Evolutionary conservation across 2,113 vertebrate genomes (phyloP).

Genomic region (Haplochromis vanheusdeni): DNA sequence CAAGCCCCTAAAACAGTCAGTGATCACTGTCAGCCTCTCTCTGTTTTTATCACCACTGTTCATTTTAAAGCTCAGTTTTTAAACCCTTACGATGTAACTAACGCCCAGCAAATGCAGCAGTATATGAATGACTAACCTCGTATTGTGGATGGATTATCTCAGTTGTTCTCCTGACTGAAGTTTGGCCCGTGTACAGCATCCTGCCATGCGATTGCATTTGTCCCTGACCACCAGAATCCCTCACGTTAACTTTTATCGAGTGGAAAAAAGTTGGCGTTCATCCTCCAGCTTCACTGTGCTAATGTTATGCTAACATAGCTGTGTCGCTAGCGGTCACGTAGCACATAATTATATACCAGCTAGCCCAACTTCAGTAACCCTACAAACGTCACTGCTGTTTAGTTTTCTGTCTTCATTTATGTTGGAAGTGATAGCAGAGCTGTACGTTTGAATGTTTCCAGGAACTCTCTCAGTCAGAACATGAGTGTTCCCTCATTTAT

Average conservation of each 20-base stretch:
- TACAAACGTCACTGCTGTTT: background rate
- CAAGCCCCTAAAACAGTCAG: background rate
- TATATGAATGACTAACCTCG: fast-evolving
- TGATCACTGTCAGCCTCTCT: background rate
- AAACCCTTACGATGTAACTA: fast-evolving
- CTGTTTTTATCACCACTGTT: background rate
- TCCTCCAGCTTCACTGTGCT: fast-evolving
- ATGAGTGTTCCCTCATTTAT: background rate
- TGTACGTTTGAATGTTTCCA: background rate
- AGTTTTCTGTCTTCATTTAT: background rate
- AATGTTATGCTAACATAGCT: fast-evolving
- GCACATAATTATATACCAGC: fast-evolving
- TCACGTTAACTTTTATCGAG: fast-evolving
- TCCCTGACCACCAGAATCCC: fast-evolving
- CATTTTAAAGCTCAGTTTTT: fast-evolving
- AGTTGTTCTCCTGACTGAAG: background rate
- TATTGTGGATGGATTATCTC: fast-evolving
- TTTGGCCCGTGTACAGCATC: fast-evolving
- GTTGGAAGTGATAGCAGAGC: fast-evolving
- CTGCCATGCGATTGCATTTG: fast-evolving
- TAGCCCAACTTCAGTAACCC: background rate
- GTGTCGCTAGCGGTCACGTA: fast-evolving
- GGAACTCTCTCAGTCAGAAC: background rate
- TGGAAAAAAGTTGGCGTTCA: fast-evolving
- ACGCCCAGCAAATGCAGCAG: background rate